phyloP scores from a whole-genome alignment of 2,888 invertebrate genomes.

The Xanthorhoe designata region DNA sequence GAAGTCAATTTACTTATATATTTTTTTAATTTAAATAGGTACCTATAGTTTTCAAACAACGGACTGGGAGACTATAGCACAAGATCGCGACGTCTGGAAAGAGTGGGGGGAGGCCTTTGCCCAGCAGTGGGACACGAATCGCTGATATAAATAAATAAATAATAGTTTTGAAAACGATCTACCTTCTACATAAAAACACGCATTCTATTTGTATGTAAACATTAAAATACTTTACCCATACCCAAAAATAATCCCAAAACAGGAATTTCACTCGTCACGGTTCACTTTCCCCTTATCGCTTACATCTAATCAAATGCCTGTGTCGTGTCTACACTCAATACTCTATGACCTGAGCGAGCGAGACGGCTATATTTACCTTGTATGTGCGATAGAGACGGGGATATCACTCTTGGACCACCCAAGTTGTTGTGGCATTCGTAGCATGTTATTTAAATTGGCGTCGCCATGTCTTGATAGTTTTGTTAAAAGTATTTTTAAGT shows the following conservation, averaged over 20 bases:
- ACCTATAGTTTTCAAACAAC: too few relatives aligned
- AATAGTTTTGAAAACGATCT: too few relatives aligned
- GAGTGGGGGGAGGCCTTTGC: too few relatives aligned
- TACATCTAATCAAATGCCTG: constrained; percentile 38
- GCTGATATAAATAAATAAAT: too few relatives aligned
- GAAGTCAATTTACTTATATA: too few relatives aligned
- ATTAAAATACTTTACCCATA: not conserved
- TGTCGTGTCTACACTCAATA: constrained; percentile 49
- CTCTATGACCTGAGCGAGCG: constrained; percentile 64
- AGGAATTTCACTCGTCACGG: constrained; percentile 27
- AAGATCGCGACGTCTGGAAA: too few relatives aligned
- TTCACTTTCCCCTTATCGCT: constrained; percentile 25
- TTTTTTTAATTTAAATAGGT: too few relatives aligned
- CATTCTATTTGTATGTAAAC: not conserved
- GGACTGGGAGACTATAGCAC: too few relatives aligned
- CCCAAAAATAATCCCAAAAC: constrained; percentile 10
- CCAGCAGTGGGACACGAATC: too few relatives aligned
- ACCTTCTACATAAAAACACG: too few relatives aligned
- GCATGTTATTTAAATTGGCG: constrained; percentile 61
- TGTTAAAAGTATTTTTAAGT: constrained; percentile 46
- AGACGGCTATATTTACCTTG: constrained; percentile 37
- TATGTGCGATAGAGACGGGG: constrained; percentile 51
- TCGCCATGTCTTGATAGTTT: constrained; percentile 67
- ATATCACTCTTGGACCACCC: constrained; percentile 72
- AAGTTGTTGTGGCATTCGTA: constrained; percentile 72